Conservation (phyloP, 2,113 vertebrate species). For the Fregata magnificens region DNA sequence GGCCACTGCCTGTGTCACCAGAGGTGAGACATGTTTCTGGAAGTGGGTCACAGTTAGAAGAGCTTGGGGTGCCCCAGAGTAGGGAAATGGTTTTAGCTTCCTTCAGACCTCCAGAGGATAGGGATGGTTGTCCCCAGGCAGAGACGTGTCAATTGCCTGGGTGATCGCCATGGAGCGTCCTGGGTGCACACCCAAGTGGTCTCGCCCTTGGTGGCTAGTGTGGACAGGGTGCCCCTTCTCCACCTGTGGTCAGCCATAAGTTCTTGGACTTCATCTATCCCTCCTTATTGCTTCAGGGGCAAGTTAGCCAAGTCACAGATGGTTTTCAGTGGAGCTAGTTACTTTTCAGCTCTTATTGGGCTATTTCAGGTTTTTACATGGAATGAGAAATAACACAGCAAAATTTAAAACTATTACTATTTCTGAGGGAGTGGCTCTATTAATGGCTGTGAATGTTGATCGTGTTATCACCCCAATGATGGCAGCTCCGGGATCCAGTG, state of each 20-base stretch:
- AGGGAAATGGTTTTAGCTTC: not conserved
- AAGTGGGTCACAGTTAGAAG: not conserved
- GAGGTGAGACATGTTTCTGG: not conserved
- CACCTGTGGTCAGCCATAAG: not conserved
- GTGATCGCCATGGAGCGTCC: not conserved
- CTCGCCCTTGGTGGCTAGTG: not conserved
- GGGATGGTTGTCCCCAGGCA: not conserved
- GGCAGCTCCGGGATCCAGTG: not conserved
- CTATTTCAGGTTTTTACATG: not conserved
- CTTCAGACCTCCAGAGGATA: not conserved
- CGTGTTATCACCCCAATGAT: rapidly evolving
- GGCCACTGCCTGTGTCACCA: not conserved
- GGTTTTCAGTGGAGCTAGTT: not conserved
- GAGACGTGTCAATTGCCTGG: not conserved
- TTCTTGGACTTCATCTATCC: not conserved
- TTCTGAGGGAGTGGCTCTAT: not conserved
- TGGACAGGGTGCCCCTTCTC: not conserved
- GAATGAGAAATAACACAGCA: not conserved
- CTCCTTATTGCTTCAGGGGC: not conserved
- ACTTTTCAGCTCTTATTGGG: not conserved
- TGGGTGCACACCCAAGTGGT: rapidly evolving
- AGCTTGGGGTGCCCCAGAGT: not conserved
- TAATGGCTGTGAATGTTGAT: not conserved
- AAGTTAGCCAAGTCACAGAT: not conserved
- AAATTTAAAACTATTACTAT: not conserved